Base-by-base conservation (phyloP, 1,140 invertebrate species). In the Pseudomyrmex flavicornis region DNA sequence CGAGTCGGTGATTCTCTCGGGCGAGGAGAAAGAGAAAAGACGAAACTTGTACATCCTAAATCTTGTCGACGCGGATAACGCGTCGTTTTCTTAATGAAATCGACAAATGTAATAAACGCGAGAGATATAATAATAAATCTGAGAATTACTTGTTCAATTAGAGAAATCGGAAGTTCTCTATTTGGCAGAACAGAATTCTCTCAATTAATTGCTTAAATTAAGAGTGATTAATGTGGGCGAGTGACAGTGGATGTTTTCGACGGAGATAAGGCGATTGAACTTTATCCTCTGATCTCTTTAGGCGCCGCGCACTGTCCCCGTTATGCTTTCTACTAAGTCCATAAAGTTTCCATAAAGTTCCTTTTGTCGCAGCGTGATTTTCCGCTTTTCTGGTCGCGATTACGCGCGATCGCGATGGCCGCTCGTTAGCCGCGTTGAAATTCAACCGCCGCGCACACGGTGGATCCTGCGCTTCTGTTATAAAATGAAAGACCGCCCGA, bases 321-420 rank as follows among this genome's bases (percentile, higher is more conserved):
- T 80, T 80, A 80, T 80, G 76, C 76, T 80, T 80, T 80, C 76
- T 80, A 80, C 66, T 0, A 50, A 56, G 22, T 61, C 54, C 72
- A 80, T 56, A 1, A 50, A 56, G 22, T 72, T 80, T 80, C 66
- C 76, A 72, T 35, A 70, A 35, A 26, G 54, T 80, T 56, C 66
- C 66, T 72, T 80, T 80, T 80, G 76, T 80, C 76, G 66, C 76
- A n/a, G 13, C 66, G 59, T 80, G 76, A 80, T 80, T 80, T 80
- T 80, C 76, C 76, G 76, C 76, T 80, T 80, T 80, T 80, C 76
- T 80, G 76, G 54, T 3, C 65, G 44, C 65, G 76, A 80, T 80
- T 80, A 80, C 72, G 66, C 72, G 66, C 26, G 66, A 72, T 80
- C 66, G 76, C 22, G 22, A 10, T 20, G 76, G 12, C 54, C 50